Base-by-base conservation (phyloP, 2,888 invertebrate genomes). In the Epinotia nisella region DNA sequence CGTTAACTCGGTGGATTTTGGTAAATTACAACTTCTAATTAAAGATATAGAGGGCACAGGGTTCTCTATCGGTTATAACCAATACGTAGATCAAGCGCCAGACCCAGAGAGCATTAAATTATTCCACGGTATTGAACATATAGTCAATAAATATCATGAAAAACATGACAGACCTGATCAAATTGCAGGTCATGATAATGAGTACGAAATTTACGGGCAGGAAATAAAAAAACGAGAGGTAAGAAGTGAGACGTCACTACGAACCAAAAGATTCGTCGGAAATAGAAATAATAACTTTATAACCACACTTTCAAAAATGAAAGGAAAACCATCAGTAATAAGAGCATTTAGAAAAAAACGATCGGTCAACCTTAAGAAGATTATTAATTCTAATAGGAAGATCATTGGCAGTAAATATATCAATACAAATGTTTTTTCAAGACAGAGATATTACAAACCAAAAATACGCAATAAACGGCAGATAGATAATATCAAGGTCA, bases 21-120 rank as follows among this genome's bases (percentile, higher is more conserved):
- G 85, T 0, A 87, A 90, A 70, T 76, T 87, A 10, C 89, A 89
- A 21, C 87, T 89, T 61, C 78, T 87, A 17, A 77, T 92, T 2
- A 91, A 90, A 82, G 86, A 91, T 59, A 84, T 93, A 17, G 90
- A 87, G 74, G 91, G 90, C 0, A 84, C 90, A 45, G 93, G 93
- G 0, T 87, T 92, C 67, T 85, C 92, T 1, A 82, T 93, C 19
- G 92, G 92, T 1, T 88, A 90, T 55, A 92, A 90, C 71, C 90
- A 91, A 73, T 92, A 88, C 72, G 81, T 85, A 1, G 91, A 88
- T 70, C 87, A 87, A 75, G 83, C 85, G 9, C 92, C 92, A 9
- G 92, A 93, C 75, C 74, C 81, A 1, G 90, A 92, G 9, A 83
- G 86, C 11, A 87, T 92, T 62, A 89, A 86, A 79, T 71, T 89